Base-by-base conservation (phyloP, 1,140 invertebrate genomes). In the Phymorhynchus buccinoides region DNA sequence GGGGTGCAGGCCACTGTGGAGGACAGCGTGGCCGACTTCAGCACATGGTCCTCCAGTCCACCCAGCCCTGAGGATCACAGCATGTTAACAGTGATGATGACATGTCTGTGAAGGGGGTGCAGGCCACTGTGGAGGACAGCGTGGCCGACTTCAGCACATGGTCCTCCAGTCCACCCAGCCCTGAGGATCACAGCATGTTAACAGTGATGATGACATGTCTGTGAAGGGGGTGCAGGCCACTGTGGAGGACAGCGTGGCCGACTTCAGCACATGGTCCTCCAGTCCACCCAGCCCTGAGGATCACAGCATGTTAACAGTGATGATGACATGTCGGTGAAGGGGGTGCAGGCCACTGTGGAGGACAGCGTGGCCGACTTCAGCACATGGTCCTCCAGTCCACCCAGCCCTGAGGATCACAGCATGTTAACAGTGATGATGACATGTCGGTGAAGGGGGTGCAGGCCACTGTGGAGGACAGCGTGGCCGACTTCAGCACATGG, bases 301-400 rank as follows among this genome's bases (percentile, higher is more conserved):
- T n/a, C n/a, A n/a, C n/a, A n/a, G n/a, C n/a, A n/a, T n/a, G n/a
- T n/a, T n/a, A n/a, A n/a, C n/a, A 99, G n/a, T n/a, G n/a, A n/a
- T n/a, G n/a, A n/a, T n/a, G n/a, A n/a, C n/a, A n/a, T n/a, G n/a
- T n/a, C n/a, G n/a, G n/a, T n/a, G n/a, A 98, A 0, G 98, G 95
- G 12, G 1, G 98, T 97, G 94, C 97, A 98, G 84, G 96, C 95
- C 37, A 97, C 89, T 0, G 95, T 96, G 82, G 95, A 96, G 18
- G 97, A 97, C n/a, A 99, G 92, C 0, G 98, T 99, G 0, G 96
- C 98, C 22, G 97, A 97, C 94, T 98, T 98, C 0, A 99, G 93
- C 22, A 98, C 95, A 90, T 97, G 95, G 0, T 97, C 95, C 89
- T 98, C 96, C 82, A 99, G 92, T 12, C 96, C 96, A 44, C 97